Base-by-base conservation (phyloP, 2,113 vertebrate genomes). In the Silurus glanis region DNA sequence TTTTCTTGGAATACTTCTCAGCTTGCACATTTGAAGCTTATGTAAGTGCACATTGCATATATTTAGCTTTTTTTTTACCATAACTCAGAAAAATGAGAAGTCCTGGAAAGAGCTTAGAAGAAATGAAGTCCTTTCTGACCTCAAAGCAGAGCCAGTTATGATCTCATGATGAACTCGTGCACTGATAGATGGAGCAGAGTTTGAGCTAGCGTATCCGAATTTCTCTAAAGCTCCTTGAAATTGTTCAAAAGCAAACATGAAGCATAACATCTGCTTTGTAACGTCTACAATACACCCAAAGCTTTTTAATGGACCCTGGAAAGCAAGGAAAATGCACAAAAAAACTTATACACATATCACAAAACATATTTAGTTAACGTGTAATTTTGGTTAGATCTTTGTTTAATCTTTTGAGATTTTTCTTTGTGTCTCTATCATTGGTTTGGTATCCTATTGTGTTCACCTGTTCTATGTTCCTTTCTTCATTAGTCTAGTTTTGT, bases 221-320 rank as follows among this genome's bases (percentile, higher is more conserved):
- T 56, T 37, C 67, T 74, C 28, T 47, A 13, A 5, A 83, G 23
- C 13, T 28, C 21, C 55, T 45, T n/a, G 55, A 7, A 45, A 80
- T 59, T 19, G 61, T 56, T 9, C 13, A 80, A 16, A 13, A 61
- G 3, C 8, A 56, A 45, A 53, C 82, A 71, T 56, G 16, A 71
- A 56, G 62, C 19, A 53, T 23, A 82, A 82, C 62, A 83, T 69
- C 81, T 67, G 81, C 81, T 83, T 16, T 19, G 81, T 28, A 82
- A 83, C 17, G 23, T 71, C 51, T 9, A 53, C 49, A 21, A 49
- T 23, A 67, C 61, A 66, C 59, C 45, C 21, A 14, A 53, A 82
- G n/a, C 82, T 51, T 83, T 64, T 83, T 49, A 47, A 12, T 56
- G n/a, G 51, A 83, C 47, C 81, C 62, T 28, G 62, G n/a, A 83